Evolutionary conservation across 1,140 invertebrate genomes (phyloP).

Genomic region (Piezodorus guildinii): DNA sequence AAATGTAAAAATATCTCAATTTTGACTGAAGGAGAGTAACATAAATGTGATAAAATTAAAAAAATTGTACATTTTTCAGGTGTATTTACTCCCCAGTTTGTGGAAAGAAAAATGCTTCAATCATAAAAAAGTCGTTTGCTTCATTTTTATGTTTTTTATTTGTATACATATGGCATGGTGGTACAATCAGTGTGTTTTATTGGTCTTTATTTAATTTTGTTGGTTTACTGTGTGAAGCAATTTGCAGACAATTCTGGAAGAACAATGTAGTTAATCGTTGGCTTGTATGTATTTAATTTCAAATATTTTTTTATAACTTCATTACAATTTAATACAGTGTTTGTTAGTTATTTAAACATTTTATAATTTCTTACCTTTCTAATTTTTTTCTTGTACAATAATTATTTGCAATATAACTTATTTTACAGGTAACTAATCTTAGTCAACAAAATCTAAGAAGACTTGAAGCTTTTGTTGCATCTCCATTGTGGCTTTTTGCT

Average conservation of each 20-base stretch:
- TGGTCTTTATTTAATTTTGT: constrained; percentile 76
- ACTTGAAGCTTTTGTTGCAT: constrained; percentile 50
- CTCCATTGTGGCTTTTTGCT: constrained; percentile 61
- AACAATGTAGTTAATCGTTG: constrained; percentile 32
- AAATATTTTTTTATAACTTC: background rate
- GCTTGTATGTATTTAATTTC: background rate
- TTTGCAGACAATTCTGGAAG: constrained; percentile 39
- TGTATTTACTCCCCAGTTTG: constrained; percentile 73
- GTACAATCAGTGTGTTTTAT: constrained; percentile 59
- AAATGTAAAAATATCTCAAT: no score
- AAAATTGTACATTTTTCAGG: constrained; percentile 39
- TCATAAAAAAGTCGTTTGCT: constrained; percentile 49
- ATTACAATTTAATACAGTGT: no score
- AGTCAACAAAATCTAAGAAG: constrained; percentile 38
- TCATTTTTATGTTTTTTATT: constrained; percentile 73
- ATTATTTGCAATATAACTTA: no score
- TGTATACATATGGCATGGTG: constrained; percentile 84
- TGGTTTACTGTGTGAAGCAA: constrained; percentile 57
- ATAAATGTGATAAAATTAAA: no score
- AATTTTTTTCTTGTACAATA: no score
- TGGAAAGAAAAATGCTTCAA: constrained; percentile 36
- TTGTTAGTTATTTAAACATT: no score
- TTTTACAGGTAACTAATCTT: constrained; percentile 33
- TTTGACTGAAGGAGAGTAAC: no score
- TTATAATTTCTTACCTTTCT: no score